These are phyloP conservation scores for Lanistes nyassanus DNA, from an alignment of 1,140 invertebrate genomes.

Conservation along the genomic window DNA sequence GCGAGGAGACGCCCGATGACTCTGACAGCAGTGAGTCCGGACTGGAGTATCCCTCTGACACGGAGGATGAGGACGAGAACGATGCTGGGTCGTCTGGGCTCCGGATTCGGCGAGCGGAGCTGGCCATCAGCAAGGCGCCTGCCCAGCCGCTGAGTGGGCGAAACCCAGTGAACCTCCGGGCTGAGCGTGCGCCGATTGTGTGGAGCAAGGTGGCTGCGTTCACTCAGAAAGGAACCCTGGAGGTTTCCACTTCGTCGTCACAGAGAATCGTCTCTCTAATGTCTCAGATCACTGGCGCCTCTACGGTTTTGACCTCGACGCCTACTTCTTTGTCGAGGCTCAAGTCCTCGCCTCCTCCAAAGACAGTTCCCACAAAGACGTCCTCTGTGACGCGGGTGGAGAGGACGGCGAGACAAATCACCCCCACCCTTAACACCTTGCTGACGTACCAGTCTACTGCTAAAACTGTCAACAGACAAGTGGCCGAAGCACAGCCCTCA, in stretches of 20 bases:
- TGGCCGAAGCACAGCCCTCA: too few relatives aligned
- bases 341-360: constrained; percentile 17
- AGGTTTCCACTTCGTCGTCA: background rate
- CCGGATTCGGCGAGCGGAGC: background rate
- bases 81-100: background rate
- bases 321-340: background rate
- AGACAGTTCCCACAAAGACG: background rate
- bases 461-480: too few relatives aligned
- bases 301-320: background rate
- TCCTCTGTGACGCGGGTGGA: background rate
- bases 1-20: background rate
- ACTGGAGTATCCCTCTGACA: background rate
- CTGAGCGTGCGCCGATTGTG: constrained; percentile 11
- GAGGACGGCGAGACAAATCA: constrained; percentile 19
- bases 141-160: background rate
- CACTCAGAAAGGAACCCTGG: constrained; percentile 10
- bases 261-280: constrained; percentile 3
- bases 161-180: background rate
- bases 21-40: background rate
- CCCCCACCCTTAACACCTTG: constrained; percentile 14
- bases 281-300: constrained; percentile 13
- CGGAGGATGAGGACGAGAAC: background rate
- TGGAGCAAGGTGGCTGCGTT: background rate
- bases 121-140: background rate
- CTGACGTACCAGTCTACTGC: constrained; percentile 1